These are phyloP conservation scores for Micromussa lordhowensis DNA, from an alignment of 92 coral and sea anemone species.

Conservation along the genomic window DNA sequence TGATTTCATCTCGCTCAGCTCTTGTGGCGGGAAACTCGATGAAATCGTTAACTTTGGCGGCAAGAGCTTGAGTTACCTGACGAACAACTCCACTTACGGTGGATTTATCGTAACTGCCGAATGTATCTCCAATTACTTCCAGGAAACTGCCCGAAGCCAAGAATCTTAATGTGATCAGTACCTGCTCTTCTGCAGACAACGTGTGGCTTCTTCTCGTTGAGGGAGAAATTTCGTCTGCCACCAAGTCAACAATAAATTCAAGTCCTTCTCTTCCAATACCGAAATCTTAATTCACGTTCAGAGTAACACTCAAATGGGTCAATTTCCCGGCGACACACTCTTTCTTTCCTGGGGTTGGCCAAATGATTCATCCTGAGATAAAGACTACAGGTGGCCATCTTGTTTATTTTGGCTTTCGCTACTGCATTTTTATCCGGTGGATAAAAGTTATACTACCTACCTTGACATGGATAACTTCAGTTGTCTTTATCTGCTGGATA, in stretches of 20 bases:
- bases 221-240: conserved; percentile 40
- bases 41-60: conserved; percentile 47
- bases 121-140: conserved; percentile 59
- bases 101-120: conserved; percentile 44
- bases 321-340: not conserved
- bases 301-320: conserved; percentile 9
- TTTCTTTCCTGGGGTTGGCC: not conserved
- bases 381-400: not conserved
- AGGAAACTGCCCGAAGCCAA: conserved; percentile 61
- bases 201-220: conserved; percentile 53
- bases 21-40: conserved; percentile 43
- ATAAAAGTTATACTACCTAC: conserved; percentile 54
- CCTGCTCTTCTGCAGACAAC: conserved; percentile 52
- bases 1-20: conserved; percentile 27
- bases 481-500: conserved; percentile 24
- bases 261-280: conserved; percentile 14
- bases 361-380: not conserved
- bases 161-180: conserved; percentile 52
- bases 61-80: conserved; percentile 54
- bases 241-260: not conserved
- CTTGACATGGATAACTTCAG: conserved; percentile 28
- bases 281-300: conserved; percentile 11
- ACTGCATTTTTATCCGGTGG: conserved; percentile 33
- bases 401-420: not conserved
- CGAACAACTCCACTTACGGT: conserved; percentile 68